These are phyloP conservation scores for Hepsetus odoe DNA, from an alignment of 2,113 vertebrate species.

Conservation along the genomic window DNA sequence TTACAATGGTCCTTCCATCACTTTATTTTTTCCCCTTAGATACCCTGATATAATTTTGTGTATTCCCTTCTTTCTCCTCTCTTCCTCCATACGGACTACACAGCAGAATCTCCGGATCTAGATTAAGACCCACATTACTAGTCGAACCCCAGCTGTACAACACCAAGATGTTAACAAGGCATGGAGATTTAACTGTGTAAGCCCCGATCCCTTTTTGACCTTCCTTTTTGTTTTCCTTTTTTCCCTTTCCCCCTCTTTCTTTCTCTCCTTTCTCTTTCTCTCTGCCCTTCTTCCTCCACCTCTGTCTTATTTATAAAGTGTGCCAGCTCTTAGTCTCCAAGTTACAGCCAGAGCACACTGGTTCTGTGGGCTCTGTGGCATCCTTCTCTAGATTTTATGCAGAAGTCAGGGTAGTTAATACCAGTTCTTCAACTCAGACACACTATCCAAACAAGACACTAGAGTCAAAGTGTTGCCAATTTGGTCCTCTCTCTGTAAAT, in stretches of 20 bases:
- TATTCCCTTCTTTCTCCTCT: slow-evolving; percentile 1
- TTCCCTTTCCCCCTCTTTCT: background rate
- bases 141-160: background rate
- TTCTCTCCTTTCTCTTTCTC: background rate
- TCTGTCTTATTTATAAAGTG: slow-evolving; percentile 7
- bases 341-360: background rate
- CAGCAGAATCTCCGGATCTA: slow-evolving; percentile 22
- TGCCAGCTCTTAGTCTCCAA: slow-evolving; percentile 14
- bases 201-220: background rate
- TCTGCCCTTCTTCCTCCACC: background rate
- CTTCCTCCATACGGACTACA: background rate
- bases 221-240: background rate
- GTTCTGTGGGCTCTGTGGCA: background rate
- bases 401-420: background rate
- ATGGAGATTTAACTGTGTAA: slow-evolving; percentile 13
- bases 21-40: slow-evolving; percentile 27
- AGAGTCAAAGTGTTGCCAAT: slow-evolving; percentile 17
- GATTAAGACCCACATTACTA: slow-evolving; percentile 26
- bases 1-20: slow-evolving; percentile 36
- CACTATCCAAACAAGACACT: background rate
- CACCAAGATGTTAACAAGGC: background rate
- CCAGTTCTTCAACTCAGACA: background rate
- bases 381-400: background rate
- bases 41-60: slow-evolving; percentile 3
- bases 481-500: background rate